Evolutionary conservation across 2,888 invertebrate species (phyloP), one percentile per base, ranked within the genome.

Genomic region (Laspeyria flexula): DNA sequence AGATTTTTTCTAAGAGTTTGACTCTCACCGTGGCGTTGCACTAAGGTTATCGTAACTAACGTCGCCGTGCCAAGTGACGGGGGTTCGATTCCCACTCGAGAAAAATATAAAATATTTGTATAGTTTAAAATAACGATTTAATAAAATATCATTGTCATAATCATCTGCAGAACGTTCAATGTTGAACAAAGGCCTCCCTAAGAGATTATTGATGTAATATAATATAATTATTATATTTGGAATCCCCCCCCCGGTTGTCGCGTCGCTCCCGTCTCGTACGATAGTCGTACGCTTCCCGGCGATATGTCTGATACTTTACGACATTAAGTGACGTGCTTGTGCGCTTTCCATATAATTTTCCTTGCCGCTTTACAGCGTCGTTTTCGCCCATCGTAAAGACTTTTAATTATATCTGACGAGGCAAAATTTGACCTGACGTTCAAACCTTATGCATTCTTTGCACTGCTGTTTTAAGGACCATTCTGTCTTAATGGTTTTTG

Each of bases 321-420:
- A 79, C 77, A 70, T 71, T 71, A 77, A 34, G 71, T 75, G 75
- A 79, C 79, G 81, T 81, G 77, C 78, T 70, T 56, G 65, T 60
- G 70, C 75, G 74, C 64, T 77, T 71, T 78, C 75, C 73, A 76
- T 81, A 85, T 85, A 84, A 83, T 82, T 84, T 82, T 79, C 77
- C 77, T 73, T 70, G 72, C 69, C 75, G 75, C 82, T 87, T 88
- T 86, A 88, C 88, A 88, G 83, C 86, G 78, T 81, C 86, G 86
- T 86, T 84, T 80, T 83, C 79, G 79, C 77, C 80, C 79, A 83
- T 85, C 86, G 83, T 86, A 86, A 86, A 85, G 78, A 81, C 79
- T 84, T 86, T 87, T 88, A 87, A 87, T 85, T 87, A 86, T 85
- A 81, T 85, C 81, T 83, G 83, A 81, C 79, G 77, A 77, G 72